Percentiles rank a stretch among this genome's conserved stretches.
phyloP scores from a whole-genome alignment of 2,113 vertebrate species.

The Chaetodon auriga region DNA sequence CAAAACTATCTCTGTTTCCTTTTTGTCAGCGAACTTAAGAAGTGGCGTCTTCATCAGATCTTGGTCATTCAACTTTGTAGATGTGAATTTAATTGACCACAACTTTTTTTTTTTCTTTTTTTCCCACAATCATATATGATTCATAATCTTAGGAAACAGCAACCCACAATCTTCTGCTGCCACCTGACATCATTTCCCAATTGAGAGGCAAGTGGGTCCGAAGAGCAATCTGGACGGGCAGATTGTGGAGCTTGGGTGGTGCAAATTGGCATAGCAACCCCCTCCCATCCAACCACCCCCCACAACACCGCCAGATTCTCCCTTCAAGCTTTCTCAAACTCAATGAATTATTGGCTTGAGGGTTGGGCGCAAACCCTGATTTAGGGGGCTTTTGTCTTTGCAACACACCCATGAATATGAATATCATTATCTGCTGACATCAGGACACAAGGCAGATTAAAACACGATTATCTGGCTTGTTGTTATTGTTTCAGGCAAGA shows the following conservation, averaged over 20 bases:
- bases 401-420: conserved; percentile 60
- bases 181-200: conserved; percentile 35
- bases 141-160: background rate
- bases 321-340: conserved; percentile 62
- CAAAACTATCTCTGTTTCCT: too few species aligned
- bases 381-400: conserved; percentile 53
- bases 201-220: conserved; percentile 59
- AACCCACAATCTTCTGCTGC: conserved; percentile 15
- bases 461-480: conserved; percentile 64
- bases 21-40: background rate
- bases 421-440: conserved; percentile 73
- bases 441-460: conserved; percentile 72
- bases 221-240: conserved; percentile 76
- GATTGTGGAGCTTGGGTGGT: conserved; percentile 64
- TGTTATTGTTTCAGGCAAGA: conserved; percentile 74
- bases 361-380: conserved; percentile 45
- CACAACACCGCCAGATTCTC: conserved; percentile 48
- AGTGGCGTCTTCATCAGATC: background rate
- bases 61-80: background rate
- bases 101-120: background rate
- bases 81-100: background rate
- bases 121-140: background rate
- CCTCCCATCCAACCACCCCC: conserved; percentile 20
- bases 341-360: conserved; percentile 50
- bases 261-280: conserved; percentile 50